Base-by-base conservation (phyloP, 2,797 vertebrate genomes). In the Arctocebus calabarensis region DNA sequence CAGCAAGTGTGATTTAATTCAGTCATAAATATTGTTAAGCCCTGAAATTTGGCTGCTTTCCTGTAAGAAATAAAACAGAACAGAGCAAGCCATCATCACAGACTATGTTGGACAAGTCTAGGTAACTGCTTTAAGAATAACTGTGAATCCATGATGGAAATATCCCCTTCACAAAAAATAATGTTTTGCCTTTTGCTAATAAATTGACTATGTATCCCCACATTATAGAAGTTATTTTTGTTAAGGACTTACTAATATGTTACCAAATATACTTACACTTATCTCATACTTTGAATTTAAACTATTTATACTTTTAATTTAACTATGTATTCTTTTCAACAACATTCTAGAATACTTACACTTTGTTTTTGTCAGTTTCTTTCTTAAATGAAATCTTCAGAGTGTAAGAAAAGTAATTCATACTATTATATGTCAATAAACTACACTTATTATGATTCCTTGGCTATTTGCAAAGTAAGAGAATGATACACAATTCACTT, bases 41-140 rank as follows among this genome's bases (percentile, higher is more conserved):
- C 77, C 32, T 75, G 22, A 88, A 88, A 88, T 78, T 61, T 97
- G 88, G 32, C 90, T 94, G 55, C 43, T 37, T 85, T 95, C n/a
- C 77, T 86, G 89, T 45, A 79, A 73, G 59, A 94, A 45, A 34
- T 52, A 59, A 37, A 79, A 17, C 32, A 84, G 74, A 79, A 34
- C 22, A 64, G 59, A 79, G 57, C 37, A 59, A 95, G 25, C 29
- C 43, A 55, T 79, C 90, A 62, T 55, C 64, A 75, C 43, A 86
- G 9, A 40, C 11, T 64, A 45, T 17, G 6, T 34, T 61, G 25
- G 14, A 40, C 55, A 55, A 71, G 32, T 52, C 22, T 74, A 45
- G 27, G 7, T 57, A 40, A 78, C 52, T 71, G 4, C 14, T 70
- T 73, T 57, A 29, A 13, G 9, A 20, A 40, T 22, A 48, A 48